phyloP scores from a whole-genome alignment of 2,888 invertebrate species.

The Entomobrya multifasciata region DNA sequence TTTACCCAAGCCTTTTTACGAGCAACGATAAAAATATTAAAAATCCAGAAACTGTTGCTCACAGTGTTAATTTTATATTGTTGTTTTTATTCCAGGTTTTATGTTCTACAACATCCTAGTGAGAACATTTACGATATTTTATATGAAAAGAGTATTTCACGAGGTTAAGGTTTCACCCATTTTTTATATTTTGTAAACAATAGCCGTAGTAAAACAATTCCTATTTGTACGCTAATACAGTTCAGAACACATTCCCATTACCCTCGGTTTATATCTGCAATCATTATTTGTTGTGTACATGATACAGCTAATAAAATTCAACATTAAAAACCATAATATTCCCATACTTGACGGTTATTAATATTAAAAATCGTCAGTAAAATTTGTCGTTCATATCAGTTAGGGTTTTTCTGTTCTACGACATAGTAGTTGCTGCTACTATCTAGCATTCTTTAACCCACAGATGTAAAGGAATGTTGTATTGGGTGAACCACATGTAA shows the following conservation, averaged over 20 bases:
- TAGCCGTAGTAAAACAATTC: slow-evolving; percentile 35
- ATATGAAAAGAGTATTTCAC: neutral
- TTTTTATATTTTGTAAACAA: slow-evolving; percentile 4
- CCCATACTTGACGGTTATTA: too few relatives aligned
- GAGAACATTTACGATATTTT: slow-evolving; percentile 15
- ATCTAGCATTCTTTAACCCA: too few relatives aligned
- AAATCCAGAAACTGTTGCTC: slow-evolving; percentile 23
- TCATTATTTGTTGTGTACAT: slow-evolving; percentile 1
- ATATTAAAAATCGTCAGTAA: too few relatives aligned
- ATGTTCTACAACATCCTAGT: slow-evolving; percentile 23
- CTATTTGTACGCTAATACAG: slow-evolving; percentile 51
- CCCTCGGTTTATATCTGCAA: neutral
- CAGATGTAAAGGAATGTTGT: too few relatives aligned
- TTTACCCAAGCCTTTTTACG: slow-evolving; percentile 8
- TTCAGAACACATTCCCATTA: slow-evolving; percentile 12
- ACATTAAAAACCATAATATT: too few relatives aligned
- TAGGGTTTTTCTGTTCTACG: too few relatives aligned
- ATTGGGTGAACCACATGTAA: too few relatives aligned
- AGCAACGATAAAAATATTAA: slow-evolving; percentile 6
- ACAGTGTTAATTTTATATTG: neutral
- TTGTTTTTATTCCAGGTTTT: slow-evolving; percentile 40
- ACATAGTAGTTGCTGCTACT: too few relatives aligned
- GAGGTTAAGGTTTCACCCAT: neutral
- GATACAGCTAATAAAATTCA: slow-evolving; percentile 5
- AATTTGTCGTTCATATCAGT: too few relatives aligned